phyloP scores from a whole-genome alignment of 2,797 vertebrate species.

The Centroberyx gerrardi region DNA sequence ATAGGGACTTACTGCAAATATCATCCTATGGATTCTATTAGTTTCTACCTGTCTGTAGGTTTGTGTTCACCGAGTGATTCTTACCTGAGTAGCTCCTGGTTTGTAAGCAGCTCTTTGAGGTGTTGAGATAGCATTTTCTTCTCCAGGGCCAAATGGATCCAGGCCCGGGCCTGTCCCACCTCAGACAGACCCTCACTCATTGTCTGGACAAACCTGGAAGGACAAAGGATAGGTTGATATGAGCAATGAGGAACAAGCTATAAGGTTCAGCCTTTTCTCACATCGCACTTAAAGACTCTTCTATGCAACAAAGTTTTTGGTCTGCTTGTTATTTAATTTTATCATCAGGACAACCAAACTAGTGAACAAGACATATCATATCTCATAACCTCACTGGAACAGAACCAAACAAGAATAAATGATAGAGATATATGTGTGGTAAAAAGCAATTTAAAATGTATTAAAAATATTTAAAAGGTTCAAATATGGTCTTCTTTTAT shows the following conservation, averaged over 20 bases:
- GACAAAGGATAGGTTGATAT: neutral
- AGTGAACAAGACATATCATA: neutral
- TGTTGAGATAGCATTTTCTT: constrained; percentile 97
- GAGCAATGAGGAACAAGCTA: constrained; percentile 12
- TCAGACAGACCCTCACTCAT: constrained; percentile 97
- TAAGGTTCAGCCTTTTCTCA: neutral
- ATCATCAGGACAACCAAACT: neutral
- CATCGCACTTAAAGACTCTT: neutral
- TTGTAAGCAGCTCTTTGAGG: constrained; percentile 94
- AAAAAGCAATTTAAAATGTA: neutral
- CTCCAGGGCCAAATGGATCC: constrained; percentile 96
- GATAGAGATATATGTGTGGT: neutral
- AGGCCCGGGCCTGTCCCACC: constrained; percentile 94
- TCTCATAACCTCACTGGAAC: neutral
- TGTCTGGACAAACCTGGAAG: constrained; percentile 92
- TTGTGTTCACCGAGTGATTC: constrained; percentile 5
- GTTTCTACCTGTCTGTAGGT: neutral
- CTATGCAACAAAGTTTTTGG: neutral
- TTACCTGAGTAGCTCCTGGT: constrained; percentile 94
- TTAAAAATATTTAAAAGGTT: neutral
- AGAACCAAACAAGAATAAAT: no score
- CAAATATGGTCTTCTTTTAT: neutral
- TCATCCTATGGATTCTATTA: constrained; percentile 1
- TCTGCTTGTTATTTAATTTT: neutral
- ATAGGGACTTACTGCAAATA: neutral